Conservation (phyloP, 1,140 invertebrate genomes). For the Drosophila suzukii region DNA sequence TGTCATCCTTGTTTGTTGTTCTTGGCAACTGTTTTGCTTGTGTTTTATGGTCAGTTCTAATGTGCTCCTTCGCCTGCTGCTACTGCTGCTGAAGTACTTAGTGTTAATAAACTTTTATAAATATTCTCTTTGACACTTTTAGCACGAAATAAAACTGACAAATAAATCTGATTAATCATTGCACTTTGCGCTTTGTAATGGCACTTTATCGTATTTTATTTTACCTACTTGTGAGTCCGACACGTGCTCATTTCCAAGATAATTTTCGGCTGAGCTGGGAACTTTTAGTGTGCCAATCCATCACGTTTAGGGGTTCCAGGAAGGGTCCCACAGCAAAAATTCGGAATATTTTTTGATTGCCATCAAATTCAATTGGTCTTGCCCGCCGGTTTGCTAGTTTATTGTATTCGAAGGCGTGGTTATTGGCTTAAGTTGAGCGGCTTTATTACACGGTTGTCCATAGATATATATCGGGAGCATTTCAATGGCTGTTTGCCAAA, state of each 20-base stretch:
- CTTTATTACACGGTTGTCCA: constrained; percentile 54
- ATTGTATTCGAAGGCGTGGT: constrained; percentile 44
- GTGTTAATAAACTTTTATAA: constrained; percentile 83
- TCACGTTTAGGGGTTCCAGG: background rate
- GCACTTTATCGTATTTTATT: constrained; percentile 64
- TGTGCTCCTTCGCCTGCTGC: constrained; percentile 41
- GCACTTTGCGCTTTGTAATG: constrained; percentile 76
- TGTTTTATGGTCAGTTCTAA: constrained; percentile 81
- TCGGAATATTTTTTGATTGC: constrained; percentile 24
- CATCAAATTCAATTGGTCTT: constrained; percentile 53
- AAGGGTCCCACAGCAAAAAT: constrained; percentile 8
- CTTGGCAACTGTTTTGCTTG: constrained; percentile 80
- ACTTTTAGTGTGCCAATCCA: constrained; percentile 22
- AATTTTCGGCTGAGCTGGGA: constrained; percentile 9
- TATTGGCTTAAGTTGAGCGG: constrained; percentile 49
- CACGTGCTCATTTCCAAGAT: constrained; percentile 36
- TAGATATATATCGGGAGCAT: constrained; percentile 12
- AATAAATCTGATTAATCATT: constrained; percentile 83
- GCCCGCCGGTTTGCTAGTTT: constrained; percentile 13
- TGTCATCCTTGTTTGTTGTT: constrained; percentile 55
- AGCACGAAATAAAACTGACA: constrained; percentile 83
- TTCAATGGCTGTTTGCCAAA: constrained; percentile 59
- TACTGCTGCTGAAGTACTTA: constrained; percentile 63
- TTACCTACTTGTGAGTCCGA: constrained; percentile 2
- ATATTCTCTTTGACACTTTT: constrained; percentile 83